Base-by-base conservation (phyloP, 2,797 vertebrate genomes). In the Alcedo atthis region DNA sequence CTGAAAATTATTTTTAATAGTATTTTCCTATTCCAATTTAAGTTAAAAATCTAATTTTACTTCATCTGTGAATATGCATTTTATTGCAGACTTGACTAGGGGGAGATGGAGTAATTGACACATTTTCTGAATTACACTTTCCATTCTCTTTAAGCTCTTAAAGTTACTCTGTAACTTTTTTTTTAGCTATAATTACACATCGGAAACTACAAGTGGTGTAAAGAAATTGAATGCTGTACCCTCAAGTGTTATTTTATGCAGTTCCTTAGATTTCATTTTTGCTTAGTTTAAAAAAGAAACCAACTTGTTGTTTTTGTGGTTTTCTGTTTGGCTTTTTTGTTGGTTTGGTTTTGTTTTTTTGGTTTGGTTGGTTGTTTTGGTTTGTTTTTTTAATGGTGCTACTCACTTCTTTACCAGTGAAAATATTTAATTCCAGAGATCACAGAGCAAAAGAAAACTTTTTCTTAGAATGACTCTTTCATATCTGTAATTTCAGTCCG, bases 401-500 rank as follows among this genome's bases (percentile, higher is more conserved):
- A 20, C 82, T 91, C 0, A 28, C 87, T 93, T 83, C 33, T 54
- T 77, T 73, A 90, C 22, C 16, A 61, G 32, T 37, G 28, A 62
- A 92, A 78, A 68, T 71, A 81, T 45, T 87, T 95, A 92, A 90
- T 92, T 87, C 43, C 32, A 62, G 68, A 66, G 58, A 87, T 62
- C 37, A 58, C 14, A 33, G 42, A 57, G 45, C 18, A 61, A 90
- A 81, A 69, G 68, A 89, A 90, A 14, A 80, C 5, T 75, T 69
- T 91, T 74, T 40, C 33, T 80, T 87, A 43, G 33, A 77, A n/a
- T 78, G 53, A 33, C 45, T 89, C 69, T 66, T 80, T 91, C 13
- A 2, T 59, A 63, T 81, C 32, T 48, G 43, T 83, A 80, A 48
- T 64, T 94, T 88, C 74, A 62, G n/a, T 71, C 79, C 73, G 18